A percentile compares a stretch with the other conserved stretches of the same genome.
phyloP scores from a whole-genome alignment of 2,888 invertebrate genomes.

The Cephalotes varians region DNA sequence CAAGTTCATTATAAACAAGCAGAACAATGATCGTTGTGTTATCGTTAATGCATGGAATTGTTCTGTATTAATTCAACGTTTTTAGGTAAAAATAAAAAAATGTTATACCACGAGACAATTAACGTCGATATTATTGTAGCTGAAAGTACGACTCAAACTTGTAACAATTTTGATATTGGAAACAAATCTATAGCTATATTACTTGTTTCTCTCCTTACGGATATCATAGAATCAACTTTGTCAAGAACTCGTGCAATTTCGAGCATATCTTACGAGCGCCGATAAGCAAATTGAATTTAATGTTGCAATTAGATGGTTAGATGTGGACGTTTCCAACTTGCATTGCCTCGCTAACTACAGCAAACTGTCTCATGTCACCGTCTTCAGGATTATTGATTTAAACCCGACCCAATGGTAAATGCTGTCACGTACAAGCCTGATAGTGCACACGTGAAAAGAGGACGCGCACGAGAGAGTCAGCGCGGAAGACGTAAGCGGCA shows the following conservation, averaged over 20 bases:
- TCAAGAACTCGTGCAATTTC: constrained; percentile 30
- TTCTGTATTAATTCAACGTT: not conserved
- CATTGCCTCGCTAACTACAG: constrained; percentile 57
- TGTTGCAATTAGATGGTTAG: constrained; percentile 53
- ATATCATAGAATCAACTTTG: constrained; percentile 10
- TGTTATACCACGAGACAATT: not conserved
- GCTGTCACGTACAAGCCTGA: constrained; percentile 52
- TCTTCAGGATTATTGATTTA: constrained; percentile 59
- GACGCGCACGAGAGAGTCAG: constrained; percentile 10
- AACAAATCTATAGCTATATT: not conserved
- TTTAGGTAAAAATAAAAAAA: not conserved
- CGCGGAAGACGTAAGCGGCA: constrained; percentile 8
- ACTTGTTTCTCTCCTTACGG: constrained; percentile 14
- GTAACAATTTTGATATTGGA: not conserved
- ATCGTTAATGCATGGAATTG: not conserved
- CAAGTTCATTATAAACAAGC: constrained; percentile 5
- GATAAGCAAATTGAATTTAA: constrained; percentile 55
- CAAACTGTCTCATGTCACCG: constrained; percentile 51
- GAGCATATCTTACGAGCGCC: constrained; percentile 6
- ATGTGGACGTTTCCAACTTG: constrained; percentile 54
- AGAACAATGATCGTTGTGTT: not conserved
- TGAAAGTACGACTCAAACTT: not conserved
- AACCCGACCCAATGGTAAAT: constrained; percentile 48
- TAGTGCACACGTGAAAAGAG: constrained; percentile 33
- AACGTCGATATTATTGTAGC: no score